Base-by-base conservation (phyloP, 1,140 invertebrate species). In the Diabrotica undecimpunctata region DNA sequence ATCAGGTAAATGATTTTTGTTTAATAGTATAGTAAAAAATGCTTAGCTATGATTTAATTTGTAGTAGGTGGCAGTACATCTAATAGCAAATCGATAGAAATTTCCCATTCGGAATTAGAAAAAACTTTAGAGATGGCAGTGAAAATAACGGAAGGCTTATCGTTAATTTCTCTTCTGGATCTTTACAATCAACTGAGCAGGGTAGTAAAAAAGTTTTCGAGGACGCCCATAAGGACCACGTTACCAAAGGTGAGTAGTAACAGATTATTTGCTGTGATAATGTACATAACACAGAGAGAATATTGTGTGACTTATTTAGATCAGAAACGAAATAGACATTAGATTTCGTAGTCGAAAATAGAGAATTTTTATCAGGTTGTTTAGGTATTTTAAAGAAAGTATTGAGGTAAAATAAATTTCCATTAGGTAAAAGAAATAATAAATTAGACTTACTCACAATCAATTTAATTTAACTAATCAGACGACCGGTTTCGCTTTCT, bases 41-140 rank as follows among this genome's bases (percentile, higher is more conserved):
- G 14, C 53, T 51, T 25, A 56, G 50, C 46, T 7, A 39, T 50
- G 51, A 7, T 12, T 12, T 55, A 53, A 53, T 37, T 56, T 70
- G 61, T 67, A 66, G 46, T 41, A 66, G 71, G 68, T 64, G 69
- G 66, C 62, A 11, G 52, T 53, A 61, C 55, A 60, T 62, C 58
- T 62, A 53, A 58, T 7, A 83, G 55, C 72, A 75, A 25, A 80
- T 82, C 4, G 82, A 78, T 88, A 65, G 69, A 85, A 68, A 81
- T 87, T 68, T 83, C 86, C 72, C 82, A 80, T 79, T 78, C 72
- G 70, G 85, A 88, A 70, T 77, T 89, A 70, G 84, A 87, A 68
- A 81, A 78, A 69, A 77, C 84, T 41, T 80, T 86, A 70, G 78
- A 82, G 64, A 80, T 83, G 69, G 84, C 83, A 35, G 83, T 86